These are phyloP conservation scores for Rhagonycha fulva DNA, from an alignment of 2,888 invertebrate species.

Conservation along the genomic window DNA sequence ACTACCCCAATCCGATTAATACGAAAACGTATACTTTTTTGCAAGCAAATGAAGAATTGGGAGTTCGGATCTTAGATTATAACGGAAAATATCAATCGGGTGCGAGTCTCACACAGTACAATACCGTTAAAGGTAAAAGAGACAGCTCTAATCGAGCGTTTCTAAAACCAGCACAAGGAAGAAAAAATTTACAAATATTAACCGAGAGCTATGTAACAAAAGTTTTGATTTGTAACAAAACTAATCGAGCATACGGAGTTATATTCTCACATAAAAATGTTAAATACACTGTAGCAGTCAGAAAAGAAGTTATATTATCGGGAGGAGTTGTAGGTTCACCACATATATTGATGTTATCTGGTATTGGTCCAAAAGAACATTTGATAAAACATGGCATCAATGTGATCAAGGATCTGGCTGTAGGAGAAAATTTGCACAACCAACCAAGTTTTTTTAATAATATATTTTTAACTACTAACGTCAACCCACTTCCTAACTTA, in stretches of 20 bases:
- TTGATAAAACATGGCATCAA: conserved; percentile 34
- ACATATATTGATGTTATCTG: conserved; percentile 42
- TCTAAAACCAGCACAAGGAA: conserved; percentile 57
- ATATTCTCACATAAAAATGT: conserved; percentile 57
- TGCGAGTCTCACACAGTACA: conserved; percentile 66
- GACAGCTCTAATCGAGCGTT: conserved; percentile 65
- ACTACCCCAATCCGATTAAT: conserved; percentile 5
- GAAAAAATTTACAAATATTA: conserved; percentile 62
- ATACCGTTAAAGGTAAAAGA: conserved; percentile 62
- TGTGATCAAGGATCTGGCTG: conserved; percentile 35
- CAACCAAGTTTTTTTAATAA: conserved; percentile 38
- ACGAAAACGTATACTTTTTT: conserved; percentile 53
- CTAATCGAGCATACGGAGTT: conserved; percentile 61
- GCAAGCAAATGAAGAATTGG: conserved; percentile 62
- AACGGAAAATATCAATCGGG: conserved; percentile 65
- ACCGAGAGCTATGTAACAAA: conserved; percentile 60
- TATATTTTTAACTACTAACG: conserved; percentile 24
- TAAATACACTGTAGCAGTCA: conserved; percentile 58
- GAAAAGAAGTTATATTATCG: conserved; percentile 72
- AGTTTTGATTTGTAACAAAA: conserved; percentile 59
- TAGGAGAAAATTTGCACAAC: conserved; percentile 38
- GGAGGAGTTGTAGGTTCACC: conserved; percentile 73
- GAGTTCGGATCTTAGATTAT: conserved; percentile 63
- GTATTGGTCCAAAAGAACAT: conserved; percentile 40
- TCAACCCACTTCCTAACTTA: background rate